These are phyloP conservation scores for Trilocha varians DNA, from an alignment of 2,888 invertebrate genomes.

Conservation along the genomic window DNA sequence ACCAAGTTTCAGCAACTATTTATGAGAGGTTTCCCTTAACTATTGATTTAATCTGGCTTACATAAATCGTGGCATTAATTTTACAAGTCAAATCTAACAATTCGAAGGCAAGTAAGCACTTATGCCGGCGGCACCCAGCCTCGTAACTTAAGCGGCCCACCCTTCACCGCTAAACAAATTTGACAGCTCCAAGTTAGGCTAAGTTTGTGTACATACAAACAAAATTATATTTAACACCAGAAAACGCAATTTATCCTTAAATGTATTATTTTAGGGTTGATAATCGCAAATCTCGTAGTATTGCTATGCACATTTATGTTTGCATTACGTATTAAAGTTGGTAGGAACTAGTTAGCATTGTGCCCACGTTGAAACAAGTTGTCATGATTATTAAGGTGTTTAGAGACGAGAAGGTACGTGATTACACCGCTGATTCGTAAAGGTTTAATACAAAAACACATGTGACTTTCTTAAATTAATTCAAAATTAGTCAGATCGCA, in stretches of 20 bases:
- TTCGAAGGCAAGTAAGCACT: slow-evolving; percentile 65
- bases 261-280: background rate
- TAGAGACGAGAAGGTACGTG: slow-evolving; percentile 36
- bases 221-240: slow-evolving; percentile 23
- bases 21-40: slow-evolving; percentile 36
- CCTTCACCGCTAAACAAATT: slow-evolving; percentile 69
- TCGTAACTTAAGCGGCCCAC: slow-evolving; percentile 60
- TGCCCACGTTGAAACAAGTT: slow-evolving; percentile 62
- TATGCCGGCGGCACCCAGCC: slow-evolving; percentile 56
- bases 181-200: slow-evolving; percentile 68
- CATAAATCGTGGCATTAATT: slow-evolving; percentile 67
- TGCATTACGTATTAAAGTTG: slow-evolving; percentile 42
- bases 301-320: slow-evolving; percentile 9
- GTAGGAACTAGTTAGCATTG: slow-evolving; percentile 63
- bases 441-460: no score
- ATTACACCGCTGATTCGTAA: slow-evolving; percentile 23
- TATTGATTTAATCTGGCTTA: slow-evolving; percentile 24
- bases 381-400: slow-evolving; percentile 67
- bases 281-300: background rate
- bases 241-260: slow-evolving; percentile 11
- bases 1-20: slow-evolving; percentile 33
- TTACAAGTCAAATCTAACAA: slow-evolving; percentile 69
- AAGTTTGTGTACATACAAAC: slow-evolving; percentile 56
- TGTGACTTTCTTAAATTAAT: no score
- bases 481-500: no score